These are phyloP conservation scores for Eleginops maclovinus DNA, from an alignment of 2,113 vertebrate genomes.

Conservation along the genomic window DNA sequence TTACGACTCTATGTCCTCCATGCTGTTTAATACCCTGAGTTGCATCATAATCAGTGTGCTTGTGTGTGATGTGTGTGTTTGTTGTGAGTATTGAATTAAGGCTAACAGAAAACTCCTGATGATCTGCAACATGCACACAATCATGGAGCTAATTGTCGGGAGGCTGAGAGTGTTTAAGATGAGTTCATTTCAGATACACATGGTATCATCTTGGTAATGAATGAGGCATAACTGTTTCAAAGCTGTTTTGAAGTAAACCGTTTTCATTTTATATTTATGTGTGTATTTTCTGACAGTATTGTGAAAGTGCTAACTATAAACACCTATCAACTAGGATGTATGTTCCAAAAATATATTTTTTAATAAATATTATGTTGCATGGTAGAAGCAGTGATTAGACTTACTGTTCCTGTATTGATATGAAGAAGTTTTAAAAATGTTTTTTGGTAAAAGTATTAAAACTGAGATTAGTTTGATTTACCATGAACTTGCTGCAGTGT, in stretches of 20 bases:
- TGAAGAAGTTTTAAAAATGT: background rate
- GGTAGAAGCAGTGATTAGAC: too few relatives aligned
- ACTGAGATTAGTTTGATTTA: background rate
- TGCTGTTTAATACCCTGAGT: background rate
- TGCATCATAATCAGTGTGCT: background rate
- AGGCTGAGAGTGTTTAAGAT: background rate
- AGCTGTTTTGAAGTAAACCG: too few relatives aligned
- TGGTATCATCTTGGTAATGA: background rate
- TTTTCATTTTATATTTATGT: background rate
- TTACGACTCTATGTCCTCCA: background rate
- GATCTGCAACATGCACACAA: slow-evolving; percentile 40
- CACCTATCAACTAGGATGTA: too few relatives aligned
- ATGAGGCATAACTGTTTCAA: background rate
- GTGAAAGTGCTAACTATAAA: too few relatives aligned
- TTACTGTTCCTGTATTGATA: background rate
- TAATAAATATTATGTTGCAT: too few relatives aligned
- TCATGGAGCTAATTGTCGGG: slow-evolving; percentile 4
- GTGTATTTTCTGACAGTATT: too few relatives aligned
- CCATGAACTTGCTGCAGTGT: background rate
- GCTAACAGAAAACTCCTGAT: slow-evolving; percentile 65
- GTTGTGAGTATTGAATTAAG: background rate
- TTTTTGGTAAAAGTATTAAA: background rate
- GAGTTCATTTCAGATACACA: background rate
- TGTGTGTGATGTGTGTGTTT: slow-evolving; percentile 10
- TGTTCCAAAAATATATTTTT: too few relatives aligned